phyloP scores from a whole-genome alignment of 2,797 vertebrate species.

The Poeciliopsis turneri region DNA sequence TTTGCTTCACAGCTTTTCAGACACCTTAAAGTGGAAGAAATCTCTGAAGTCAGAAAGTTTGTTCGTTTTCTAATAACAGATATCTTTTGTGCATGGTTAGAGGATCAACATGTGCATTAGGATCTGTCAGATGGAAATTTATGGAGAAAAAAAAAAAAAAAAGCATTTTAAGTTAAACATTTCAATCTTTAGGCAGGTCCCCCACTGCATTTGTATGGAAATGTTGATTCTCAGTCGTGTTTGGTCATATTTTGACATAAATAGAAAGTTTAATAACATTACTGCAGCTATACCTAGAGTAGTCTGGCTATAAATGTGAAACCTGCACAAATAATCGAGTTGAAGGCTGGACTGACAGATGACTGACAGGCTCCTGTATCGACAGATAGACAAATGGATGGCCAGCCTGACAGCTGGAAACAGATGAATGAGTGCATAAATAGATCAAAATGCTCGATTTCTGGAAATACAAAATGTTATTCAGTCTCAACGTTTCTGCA shows the following conservation, averaged over 20 bases:
- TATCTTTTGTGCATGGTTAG: background rate
- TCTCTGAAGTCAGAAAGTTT: background rate
- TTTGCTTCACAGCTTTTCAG: background rate
- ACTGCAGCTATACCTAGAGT: background rate
- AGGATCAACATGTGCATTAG: background rate
- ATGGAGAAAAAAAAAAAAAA: background rate
- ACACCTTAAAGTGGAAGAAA: background rate
- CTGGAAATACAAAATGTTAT: background rate
- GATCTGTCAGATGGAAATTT: background rate
- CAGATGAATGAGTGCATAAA: background rate
- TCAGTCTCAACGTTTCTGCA: background rate
- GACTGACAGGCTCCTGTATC: background rate
- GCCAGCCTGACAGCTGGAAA: background rate
- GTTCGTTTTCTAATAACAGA: background rate
- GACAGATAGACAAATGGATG: background rate
- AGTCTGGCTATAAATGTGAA: background rate
- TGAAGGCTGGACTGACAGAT: background rate
- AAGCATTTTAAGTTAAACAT: background rate
- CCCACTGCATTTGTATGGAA: background rate
- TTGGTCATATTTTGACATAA: background rate
- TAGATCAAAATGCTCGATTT: background rate
- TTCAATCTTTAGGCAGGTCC: background rate
- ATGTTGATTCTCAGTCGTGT: background rate
- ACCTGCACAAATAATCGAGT: background rate
- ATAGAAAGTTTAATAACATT: background rate